These are phyloP conservation scores for Plagodis dolabraria DNA, from an alignment of 2,888 invertebrate species.

Conservation along the genomic window DNA sequence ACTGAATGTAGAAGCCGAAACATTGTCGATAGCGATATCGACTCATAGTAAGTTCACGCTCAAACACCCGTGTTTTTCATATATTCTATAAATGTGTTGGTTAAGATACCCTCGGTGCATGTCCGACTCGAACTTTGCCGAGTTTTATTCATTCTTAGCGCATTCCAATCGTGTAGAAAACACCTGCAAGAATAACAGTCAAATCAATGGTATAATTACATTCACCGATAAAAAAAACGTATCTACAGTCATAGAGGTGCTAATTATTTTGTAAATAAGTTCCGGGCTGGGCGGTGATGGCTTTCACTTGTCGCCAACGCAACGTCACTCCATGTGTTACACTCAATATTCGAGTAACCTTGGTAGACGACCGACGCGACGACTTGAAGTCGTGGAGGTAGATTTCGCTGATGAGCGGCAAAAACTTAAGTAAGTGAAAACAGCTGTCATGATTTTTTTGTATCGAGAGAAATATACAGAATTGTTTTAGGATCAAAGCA, in stretches of 20 bases:
- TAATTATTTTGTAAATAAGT: conserved; percentile 38
- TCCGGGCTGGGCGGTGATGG: conserved; percentile 19
- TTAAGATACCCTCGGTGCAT: too few relatives aligned
- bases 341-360: conserved; percentile 1
- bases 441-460: too few relatives aligned
- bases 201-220: conserved; percentile 29
- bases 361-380: not conserved
- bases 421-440: not conserved
- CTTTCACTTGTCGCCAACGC: conserved; percentile 35
- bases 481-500: too few relatives aligned
- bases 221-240: conserved; percentile 23
- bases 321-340: conserved; percentile 17
- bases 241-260: conserved; percentile 27
- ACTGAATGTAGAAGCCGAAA: too few relatives aligned
- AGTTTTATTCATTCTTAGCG: conserved; percentile 6
- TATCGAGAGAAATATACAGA: too few relatives aligned
- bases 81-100: too few relatives aligned
- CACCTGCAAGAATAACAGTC: conserved; percentile 8
- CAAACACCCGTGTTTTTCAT: too few relatives aligned
- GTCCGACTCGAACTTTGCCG: not conserved
- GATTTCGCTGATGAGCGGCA: conserved; percentile 3
- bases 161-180: conserved; percentile 22
- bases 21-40: too few relatives aligned
- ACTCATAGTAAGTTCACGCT: too few relatives aligned
- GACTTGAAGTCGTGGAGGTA: not conserved